Conservation (phyloP, 1,140 invertebrate genomes). For the Diachasma alloeum region DNA sequence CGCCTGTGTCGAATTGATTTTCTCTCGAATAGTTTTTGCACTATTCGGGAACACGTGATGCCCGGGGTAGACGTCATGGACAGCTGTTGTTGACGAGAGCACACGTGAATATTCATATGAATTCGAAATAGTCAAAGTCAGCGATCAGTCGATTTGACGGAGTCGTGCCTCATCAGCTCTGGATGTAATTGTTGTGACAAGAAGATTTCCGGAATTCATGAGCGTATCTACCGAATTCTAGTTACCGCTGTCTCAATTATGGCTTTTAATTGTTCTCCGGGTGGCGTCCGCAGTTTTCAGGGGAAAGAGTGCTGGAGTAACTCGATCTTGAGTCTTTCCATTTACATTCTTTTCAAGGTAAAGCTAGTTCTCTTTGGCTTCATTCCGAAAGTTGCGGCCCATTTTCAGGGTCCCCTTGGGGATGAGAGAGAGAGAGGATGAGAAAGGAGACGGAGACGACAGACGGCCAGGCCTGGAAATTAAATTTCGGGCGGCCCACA, state of each 20-base stretch:
- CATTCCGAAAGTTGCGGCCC: not conserved
- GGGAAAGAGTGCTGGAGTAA: not conserved
- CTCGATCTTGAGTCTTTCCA: constrained; percentile 10
- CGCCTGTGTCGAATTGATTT: not conserved
- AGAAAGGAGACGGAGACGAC: constrained; percentile 30
- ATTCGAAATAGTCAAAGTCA: not conserved
- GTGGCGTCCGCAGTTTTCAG: not conserved
- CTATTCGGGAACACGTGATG: not conserved
- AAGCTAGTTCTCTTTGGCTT: not conserved
- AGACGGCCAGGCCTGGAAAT: constrained; percentile 42
- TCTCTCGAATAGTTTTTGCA: not conserved
- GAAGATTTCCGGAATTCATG: too few species aligned
- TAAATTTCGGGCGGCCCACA: constrained; percentile 42
- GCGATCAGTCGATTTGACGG: too few species aligned
- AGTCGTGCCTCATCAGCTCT: too few species aligned
- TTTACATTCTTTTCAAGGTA: constrained; percentile 33
- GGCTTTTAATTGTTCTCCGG: not conserved
- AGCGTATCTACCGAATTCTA: too few species aligned
- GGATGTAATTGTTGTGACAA: too few species aligned
- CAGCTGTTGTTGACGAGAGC: not conserved
- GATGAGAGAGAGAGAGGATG: not conserved
- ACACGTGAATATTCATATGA: not conserved
- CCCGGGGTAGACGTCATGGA: not conserved
- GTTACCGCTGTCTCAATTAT: not conserved
- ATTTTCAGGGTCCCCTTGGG: not conserved